Base-by-base conservation (phyloP, 2,113 vertebrate genomes). In the Crotalus horridus region DNA sequence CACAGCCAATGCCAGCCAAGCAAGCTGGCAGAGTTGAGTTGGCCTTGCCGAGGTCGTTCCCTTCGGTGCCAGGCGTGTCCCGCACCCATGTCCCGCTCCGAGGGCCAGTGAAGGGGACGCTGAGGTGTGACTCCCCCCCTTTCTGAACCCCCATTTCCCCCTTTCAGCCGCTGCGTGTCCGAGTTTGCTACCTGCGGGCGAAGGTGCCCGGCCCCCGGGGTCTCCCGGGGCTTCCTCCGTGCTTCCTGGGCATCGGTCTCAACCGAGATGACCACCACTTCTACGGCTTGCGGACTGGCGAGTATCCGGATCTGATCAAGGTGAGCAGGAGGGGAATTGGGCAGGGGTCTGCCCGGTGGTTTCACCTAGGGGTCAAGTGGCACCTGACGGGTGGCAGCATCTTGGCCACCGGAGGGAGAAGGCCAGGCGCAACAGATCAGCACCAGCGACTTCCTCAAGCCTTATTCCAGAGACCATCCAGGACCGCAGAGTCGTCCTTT, bases 171-270 rank as follows among this genome's bases (percentile, higher is more conserved):
- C 54, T 97, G 91, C 98, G 97, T 96, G 97, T 99, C 51, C 96
- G 98, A 0, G 98, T 99, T 90, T 99, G 97, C 97, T 99, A 99
- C 97, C 99, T 99, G 99, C 97, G 90, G 94, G 98, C 99, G 94
- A 99, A 98, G 94, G 95, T 97, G 53, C 97, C 97, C 0, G 20
- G 69, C 1, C 96, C 94, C 0, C 97, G 97, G 1, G 0, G 96
- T 0, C 3, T 91, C 8, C 95, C 96, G 61, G 94, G 94, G 8
- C 91, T 87, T 2, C 97, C 98, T 86, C 99, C 99, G 0, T 99
- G 98, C 92, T 98, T 99, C 94, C 0, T 99, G 0, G 74, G 93
- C 48, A 6, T 97, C 69, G 96, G 96, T 91, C 54, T 97, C 6
- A 93, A 96, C 91, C 95, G 92, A 85, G 85, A 92, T 12, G 94